Conservation (phyloP, 2,113 vertebrate species). For the Amazona guildingii region DNA sequence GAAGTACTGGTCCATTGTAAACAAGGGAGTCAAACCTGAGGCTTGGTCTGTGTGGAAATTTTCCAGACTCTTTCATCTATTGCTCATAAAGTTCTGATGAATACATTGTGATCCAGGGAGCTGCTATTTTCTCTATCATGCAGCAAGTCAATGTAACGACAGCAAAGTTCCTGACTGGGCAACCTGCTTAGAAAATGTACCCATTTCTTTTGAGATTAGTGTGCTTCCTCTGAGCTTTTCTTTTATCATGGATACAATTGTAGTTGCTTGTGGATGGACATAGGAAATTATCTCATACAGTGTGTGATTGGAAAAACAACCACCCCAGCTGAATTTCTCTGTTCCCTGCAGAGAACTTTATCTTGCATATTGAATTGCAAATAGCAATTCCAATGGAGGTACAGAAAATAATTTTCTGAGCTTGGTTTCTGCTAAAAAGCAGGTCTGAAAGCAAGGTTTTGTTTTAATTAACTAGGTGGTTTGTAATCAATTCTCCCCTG, state of each 20-base stretch:
- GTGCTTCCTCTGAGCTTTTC: neutral
- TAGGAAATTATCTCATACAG: neutral
- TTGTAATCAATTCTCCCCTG: conserved; percentile 34
- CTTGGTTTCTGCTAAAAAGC: conserved; percentile 18
- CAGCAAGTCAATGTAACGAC: neutral
- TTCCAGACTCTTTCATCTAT: neutral
- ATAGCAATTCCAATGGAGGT: neutral
- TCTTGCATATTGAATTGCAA: conserved; percentile 24
- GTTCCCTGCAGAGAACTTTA: conserved; percentile 4
- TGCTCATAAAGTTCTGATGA: neutral
- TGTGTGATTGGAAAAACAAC: neutral
- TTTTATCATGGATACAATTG: neutral
- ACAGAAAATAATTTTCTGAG: conserved; percentile 12
- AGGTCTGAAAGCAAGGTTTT: neutral
- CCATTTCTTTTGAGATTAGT: neutral
- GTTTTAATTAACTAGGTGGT: conserved; percentile 41
- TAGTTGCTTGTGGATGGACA: neutral
- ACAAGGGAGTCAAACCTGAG: neutral
- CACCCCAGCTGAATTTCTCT: neutral
- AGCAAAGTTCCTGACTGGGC: neutral
- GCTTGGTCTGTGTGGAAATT: neutral
- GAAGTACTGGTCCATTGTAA: neutral
- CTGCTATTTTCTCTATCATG: neutral
- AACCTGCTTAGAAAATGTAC: neutral
- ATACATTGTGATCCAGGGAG: neutral